These are phyloP conservation scores for Poeciliopsis paucimaculata DNA, from an alignment of 2,797 vertebrate genomes.

Conservation along the genomic window DNA sequence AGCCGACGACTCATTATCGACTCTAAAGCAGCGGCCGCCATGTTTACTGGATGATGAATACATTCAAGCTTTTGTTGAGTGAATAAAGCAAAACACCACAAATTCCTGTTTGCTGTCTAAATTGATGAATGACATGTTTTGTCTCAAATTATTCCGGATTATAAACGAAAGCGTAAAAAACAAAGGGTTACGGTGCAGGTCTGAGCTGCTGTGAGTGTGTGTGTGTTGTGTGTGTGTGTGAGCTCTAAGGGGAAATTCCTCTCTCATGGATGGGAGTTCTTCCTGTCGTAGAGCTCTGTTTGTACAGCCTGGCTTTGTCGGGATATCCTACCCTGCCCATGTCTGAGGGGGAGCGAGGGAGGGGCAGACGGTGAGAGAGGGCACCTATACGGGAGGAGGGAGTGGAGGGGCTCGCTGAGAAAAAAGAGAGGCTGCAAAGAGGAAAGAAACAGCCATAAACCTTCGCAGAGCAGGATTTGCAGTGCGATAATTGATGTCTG, in stretches of 20 bases:
- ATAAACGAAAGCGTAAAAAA: constrained; percentile 39
- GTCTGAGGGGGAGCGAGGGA: constrained; percentile 65
- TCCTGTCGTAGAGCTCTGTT: constrained; percentile 85
- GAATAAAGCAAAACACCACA: constrained; percentile 23
- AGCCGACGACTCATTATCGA: not conserved
- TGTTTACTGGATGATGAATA: not conserved
- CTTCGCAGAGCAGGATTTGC: not conserved
- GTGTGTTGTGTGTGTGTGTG: constrained; percentile 59
- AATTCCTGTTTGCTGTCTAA: constrained; percentile 46
- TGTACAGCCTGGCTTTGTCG: constrained; percentile 85
- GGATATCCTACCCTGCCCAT: constrained; percentile 85
- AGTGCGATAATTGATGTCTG: constrained; percentile 20
- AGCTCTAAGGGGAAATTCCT: constrained; percentile 80
- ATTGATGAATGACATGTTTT: constrained; percentile 41
- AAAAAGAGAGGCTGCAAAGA: constrained; percentile 24
- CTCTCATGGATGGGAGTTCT: constrained; percentile 82
- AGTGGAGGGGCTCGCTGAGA: constrained; percentile 25
- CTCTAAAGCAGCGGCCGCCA: not conserved
- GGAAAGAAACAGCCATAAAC: constrained; percentile 7
- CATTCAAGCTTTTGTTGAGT: constrained; percentile 15
- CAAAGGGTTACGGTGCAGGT: constrained; percentile 35
- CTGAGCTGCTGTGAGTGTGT: constrained; percentile 31
- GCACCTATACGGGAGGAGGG: not conserved
- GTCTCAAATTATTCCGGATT: constrained; percentile 39
- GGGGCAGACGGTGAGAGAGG: constrained; percentile 29